Evolutionary conservation across 1,140 invertebrate genomes (phyloP), one percentile per base, ranked within the genome.

Genomic region (Drosophila mojavensis): DNA sequence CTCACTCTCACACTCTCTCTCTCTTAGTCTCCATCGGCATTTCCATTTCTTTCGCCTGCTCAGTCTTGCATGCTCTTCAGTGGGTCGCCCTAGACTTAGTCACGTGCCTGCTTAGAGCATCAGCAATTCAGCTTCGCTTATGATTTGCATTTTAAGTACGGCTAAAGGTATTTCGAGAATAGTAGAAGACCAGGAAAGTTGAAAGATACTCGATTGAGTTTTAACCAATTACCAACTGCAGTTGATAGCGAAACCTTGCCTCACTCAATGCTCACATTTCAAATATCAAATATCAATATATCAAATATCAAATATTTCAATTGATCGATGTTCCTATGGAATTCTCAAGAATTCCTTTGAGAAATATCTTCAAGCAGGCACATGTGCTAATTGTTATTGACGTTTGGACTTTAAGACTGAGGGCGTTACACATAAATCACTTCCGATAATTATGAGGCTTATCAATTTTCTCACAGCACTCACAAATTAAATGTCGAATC

Each of bases 131-230:
- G 24, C 15, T 60, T 60, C 30, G 54, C 7, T n/a, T 53, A 47
- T 73, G 64, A 61, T 61, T 73, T 61, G 64, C 56, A 73, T 55
- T 61, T 73, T 39, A 41, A 59, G 48, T 28, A 47, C 39, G 28
- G 9, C 36, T 15, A 9, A 20, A n/a, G 39, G 63, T 39, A 60
- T 59, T 61, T 30, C 55, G 41, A 30, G 39, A 48, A 47, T 41
- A 61, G 4, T 41, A 47, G 30, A 7, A 10, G 10, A 28, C 26
- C 2, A 28, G 4, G 28, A 28, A 28, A 20, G 33, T 30, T 30
- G 28, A 30, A 6, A 28, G 28, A 28, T 28, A 45, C 1, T 15
- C 11, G 41, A 45, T n/a, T n/a, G 5, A 45, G 2, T 5, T 11
- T n/a, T 13, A 45, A 10, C 4, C 48, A 51, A 51, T 47, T 47